Base-by-base conservation (phyloP, 1,140 invertebrate species). In the Rhopalosiphum padi region DNA sequence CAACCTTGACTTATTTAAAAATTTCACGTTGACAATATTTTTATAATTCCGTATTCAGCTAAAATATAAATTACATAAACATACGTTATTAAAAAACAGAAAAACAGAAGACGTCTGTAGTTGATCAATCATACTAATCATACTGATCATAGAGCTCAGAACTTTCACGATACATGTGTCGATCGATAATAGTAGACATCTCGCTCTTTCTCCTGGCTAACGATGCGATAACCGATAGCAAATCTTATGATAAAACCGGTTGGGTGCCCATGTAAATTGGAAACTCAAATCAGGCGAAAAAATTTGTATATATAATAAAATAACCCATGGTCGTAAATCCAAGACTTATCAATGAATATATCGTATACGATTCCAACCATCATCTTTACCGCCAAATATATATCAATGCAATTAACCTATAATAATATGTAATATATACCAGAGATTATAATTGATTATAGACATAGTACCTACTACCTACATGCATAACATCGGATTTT, bases 1-100 rank as follows among this genome's bases (percentile, higher is more conserved):
- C 77, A 82, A 92, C 91, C 91, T 92, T 92, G 91, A 83, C 91
- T 92, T 51, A 53, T 83, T 82, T 92, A 25, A 51, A 89, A 89
- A 89, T 35, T 23, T 48, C 35, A 23, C 35, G 21, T 37, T 55
- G 9, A 55, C 35, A 55, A 89, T 88, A 53, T 23, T 51, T 23
- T 23, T 21, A 51, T n/a, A 88, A 88, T 88, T 30, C n/a, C 43
- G 25, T n/a, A n/a, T 48, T n/a, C 48, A 22, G 21, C n/a, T 88
- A 37, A 23, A 6, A 37, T 37, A 89, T 89, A 18, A 22, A 89
- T 89, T 89, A 88, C 46, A 88, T 88, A 48, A 89, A 53, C 37
- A 87, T 18, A 7, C 43, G 30, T 48, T 46, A 25, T 30, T 48
- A 48, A 48, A 15, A 87, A 87, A 87, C 48, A n/a, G 46, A 87